Evolutionary conservation across 2,888 invertebrate genomes (phyloP).

Genomic region (Aspidapion aeneum): DNA sequence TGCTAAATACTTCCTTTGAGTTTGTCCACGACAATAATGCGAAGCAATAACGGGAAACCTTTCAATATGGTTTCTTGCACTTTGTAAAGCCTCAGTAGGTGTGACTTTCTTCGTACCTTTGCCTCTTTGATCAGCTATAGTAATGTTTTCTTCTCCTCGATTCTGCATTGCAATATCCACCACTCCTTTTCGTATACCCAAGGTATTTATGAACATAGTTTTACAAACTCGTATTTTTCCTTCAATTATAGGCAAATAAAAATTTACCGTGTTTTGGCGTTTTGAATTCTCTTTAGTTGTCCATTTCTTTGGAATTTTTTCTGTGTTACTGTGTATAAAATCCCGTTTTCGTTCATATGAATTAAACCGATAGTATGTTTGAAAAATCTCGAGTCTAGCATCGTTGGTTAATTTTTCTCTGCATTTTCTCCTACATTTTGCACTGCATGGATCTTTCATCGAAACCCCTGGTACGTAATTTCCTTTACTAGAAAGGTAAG

Average conservation of each 20-base stretch:
- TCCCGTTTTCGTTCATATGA: background rate
- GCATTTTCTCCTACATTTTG: slow-evolving; percentile 3
- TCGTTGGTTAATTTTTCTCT: background rate
- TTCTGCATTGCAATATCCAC: slow-evolving; percentile 15
- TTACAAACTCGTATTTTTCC: slow-evolving; percentile 11
- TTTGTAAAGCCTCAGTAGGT: background rate
- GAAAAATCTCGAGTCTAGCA: background rate
- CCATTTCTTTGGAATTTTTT: background rate
- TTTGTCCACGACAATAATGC: slow-evolving; percentile 13
- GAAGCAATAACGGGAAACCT: slow-evolving; percentile 17
- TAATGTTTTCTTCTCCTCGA: slow-evolving; percentile 14
- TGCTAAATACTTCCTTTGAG: slow-evolving; percentile 11
- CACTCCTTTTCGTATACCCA: slow-evolving; percentile 16
- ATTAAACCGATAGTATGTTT: background rate
- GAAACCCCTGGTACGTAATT: background rate
- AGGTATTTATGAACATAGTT: slow-evolving; percentile 13
- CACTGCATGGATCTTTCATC: slow-evolving; percentile 1
- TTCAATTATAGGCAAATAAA: background rate
- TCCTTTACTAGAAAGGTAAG: slow-evolving; percentile 1
- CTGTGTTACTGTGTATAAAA: background rate
- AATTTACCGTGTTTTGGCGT: background rate
- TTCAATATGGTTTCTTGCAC: slow-evolving; percentile 15
- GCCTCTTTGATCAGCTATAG: slow-evolving; percentile 12
- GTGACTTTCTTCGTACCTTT: background rate
- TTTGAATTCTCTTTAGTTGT: background rate